Evolutionary conservation across 1,140 invertebrate species (phyloP).

Genomic region (Lasioglossum baleicum): DNA sequence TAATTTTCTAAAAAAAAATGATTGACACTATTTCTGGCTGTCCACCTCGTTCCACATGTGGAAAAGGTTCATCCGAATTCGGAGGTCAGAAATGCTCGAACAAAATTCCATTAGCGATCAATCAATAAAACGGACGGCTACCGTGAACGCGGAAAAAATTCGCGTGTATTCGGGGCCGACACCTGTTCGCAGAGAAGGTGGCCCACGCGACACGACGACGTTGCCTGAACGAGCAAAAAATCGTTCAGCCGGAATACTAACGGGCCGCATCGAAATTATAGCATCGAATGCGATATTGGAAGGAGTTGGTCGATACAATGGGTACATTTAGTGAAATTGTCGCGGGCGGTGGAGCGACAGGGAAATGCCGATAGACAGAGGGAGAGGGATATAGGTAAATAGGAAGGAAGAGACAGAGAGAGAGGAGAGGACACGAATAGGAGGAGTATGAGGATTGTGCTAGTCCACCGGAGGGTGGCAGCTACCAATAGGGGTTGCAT

Average conservation of each 20-base stretch:
- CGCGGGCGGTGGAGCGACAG: constrained; percentile 8
- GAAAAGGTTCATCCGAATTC: too few species aligned
- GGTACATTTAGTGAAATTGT: constrained; percentile 42
- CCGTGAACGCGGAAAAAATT: neutral
- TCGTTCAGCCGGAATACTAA: constrained; percentile 18
- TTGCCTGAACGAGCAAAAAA: constrained; percentile 25
- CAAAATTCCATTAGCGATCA: neutral
- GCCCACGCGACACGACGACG: neutral
- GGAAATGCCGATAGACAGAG: constrained; percentile 23
- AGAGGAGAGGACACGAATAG: neutral
- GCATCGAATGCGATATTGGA: constrained; percentile 28
- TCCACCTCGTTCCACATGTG: too few species aligned
- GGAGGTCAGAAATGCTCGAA: too few species aligned
- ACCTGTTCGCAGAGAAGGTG: neutral
- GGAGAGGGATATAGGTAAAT: neutral
- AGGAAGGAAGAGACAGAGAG: constrained; percentile 27
- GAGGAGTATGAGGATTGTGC: constrained; percentile 58
- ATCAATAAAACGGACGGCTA: neutral
- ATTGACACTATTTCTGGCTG: too few species aligned
- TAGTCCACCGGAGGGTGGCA: constrained; percentile 60
- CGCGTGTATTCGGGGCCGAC: neutral
- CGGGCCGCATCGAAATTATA: constrained; percentile 26
- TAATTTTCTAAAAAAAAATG: too few species aligned
- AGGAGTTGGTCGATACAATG: constrained; percentile 52
- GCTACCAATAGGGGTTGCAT: constrained; percentile 69